Evolutionary conservation across 2,113 vertebrate genomes (phyloP).

Genomic region (Rynchops niger): DNA sequence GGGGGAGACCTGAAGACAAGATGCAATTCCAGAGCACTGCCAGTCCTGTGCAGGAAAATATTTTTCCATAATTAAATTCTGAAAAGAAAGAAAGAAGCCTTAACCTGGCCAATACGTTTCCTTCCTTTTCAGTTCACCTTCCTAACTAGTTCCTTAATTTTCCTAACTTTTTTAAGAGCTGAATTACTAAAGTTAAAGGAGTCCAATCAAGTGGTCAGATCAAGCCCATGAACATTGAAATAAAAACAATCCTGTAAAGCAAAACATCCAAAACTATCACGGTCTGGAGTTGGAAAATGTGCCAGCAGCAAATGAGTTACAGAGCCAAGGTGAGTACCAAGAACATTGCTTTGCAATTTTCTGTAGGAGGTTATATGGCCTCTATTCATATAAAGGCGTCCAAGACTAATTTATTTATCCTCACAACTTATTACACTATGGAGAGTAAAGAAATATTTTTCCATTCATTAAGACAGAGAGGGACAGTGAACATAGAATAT

Average conservation of each 20-base stretch:
- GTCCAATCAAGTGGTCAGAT: not conserved
- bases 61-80: not conserved
- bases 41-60: not conserved
- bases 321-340: not conserved
- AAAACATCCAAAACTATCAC: not conserved
- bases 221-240: not conserved
- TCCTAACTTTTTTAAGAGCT: not conserved
- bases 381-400: not conserved
- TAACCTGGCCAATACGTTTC: not conserved
- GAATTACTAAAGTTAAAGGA: not conserved
- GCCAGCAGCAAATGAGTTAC: not conserved
- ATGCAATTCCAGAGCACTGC: not conserved
- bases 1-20: not conserved
- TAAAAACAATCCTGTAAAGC: not conserved
- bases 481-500: not conserved
- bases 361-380: not conserved
- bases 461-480: not conserved
- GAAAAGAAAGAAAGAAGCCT: not conserved
- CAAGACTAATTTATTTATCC: not conserved
- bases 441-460: not conserved
- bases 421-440: not conserved
- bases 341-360: not conserved
- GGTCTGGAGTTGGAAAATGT: not conserved
- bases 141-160: not conserved
- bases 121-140: not conserved